Base-by-base conservation (phyloP, 2,888 invertebrate genomes). In the Thereva unica region DNA sequence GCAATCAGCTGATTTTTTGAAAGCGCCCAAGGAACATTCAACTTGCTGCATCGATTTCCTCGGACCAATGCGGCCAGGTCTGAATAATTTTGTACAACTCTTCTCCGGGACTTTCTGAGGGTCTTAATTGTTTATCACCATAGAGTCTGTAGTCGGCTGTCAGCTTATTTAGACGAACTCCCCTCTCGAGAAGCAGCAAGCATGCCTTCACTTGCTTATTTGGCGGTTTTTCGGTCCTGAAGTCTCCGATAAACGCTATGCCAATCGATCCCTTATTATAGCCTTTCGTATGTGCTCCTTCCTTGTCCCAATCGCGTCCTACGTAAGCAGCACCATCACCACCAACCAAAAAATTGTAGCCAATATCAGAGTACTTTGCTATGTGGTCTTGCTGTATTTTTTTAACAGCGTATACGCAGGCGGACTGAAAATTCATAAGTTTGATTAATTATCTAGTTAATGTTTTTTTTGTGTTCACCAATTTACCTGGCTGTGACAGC, bases 311-410 rank as follows among this genome's bases (percentile, higher is more conserved):
- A 1, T 89, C 89, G 4, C 91, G 85, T 0, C 89, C 91, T 71
- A 84, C 85, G 76, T 91, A 92, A 0, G 87, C 88, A 7, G 85
- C 84, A 0, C 91, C 92, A 75, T 92, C 91, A 4, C 91, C 91
- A 0, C 91, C 92, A 2, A 93, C 85, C 2, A 93, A 78, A 73
- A 91, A 93, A 75, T 90, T 93, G 76, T 90, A 92, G 0, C 83
- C 87, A 35, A 91, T 90, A n/a, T 52, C 52, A 2, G 7, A 23
- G 38, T 37, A 52, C 3, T 52, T 8, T 23, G 23, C 2, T 23
- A 23, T 2, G 23, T 23, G 23, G 2, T 23, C 23, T 23, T 23
- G 23, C 2, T 23, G 23, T 2, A 23, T 23, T 23, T 23, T 23
- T 23, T 23, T 23, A 23, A 23, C 23, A 2, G 1, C 23, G 23